A percentile compares a stretch with the other conserved stretches of the same genome.
Conservation (phyloP, 2,888 invertebrate species). For the Drosophila rubida region DNA sequence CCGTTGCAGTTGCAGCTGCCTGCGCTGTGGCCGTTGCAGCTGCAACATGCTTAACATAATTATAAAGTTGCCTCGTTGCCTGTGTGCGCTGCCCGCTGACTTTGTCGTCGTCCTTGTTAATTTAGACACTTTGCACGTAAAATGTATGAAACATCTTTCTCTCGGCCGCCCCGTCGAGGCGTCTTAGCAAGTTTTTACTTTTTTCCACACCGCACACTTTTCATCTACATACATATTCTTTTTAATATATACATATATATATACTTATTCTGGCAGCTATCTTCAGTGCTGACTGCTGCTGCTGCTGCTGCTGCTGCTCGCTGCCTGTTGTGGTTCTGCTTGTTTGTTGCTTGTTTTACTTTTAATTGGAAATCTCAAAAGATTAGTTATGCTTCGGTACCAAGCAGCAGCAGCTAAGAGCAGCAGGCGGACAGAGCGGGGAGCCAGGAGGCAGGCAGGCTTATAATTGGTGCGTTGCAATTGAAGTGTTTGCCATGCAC, state of each 20-base stretch:
- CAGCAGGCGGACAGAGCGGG: background rate
- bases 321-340: constrained; percentile 38
- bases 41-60: constrained; percentile 79
- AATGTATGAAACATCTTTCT: constrained; percentile 64
- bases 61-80: constrained; percentile 69
- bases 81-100: constrained; percentile 42
- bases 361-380: constrained; percentile 81
- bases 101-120: constrained; percentile 78
- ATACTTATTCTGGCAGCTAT: constrained; percentile 22
- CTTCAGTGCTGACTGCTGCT: constrained; percentile 18
- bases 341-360: constrained; percentile 73
- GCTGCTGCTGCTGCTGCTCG: constrained; percentile 12
- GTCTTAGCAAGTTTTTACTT: constrained; percentile 33
- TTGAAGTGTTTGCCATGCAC: constrained; percentile 78
- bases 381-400: constrained; percentile 81
- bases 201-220: constrained; percentile 1
- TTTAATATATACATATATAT: background rate
- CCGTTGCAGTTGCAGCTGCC: constrained; percentile 7
- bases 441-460: constrained; percentile 39
- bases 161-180: constrained; percentile 4
- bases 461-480: constrained; percentile 80
- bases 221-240: background rate
- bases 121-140: constrained; percentile 81
- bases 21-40: constrained; percentile 27
- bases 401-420: constrained; percentile 50